These are phyloP conservation scores for Xylota sylvarum DNA, from an alignment of 2,888 invertebrate species.

Conservation along the genomic window DNA sequence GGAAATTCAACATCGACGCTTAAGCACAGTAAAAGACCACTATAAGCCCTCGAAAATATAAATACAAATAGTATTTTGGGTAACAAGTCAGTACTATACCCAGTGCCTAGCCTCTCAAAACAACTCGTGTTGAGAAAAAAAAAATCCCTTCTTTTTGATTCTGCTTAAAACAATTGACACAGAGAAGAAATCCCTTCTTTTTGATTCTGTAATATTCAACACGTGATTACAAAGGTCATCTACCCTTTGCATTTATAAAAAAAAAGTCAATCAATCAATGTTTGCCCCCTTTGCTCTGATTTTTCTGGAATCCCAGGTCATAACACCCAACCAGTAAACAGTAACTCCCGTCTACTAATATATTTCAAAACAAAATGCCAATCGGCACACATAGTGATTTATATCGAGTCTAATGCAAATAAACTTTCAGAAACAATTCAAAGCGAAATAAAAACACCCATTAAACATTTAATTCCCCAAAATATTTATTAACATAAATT, in stretches of 20 bases:
- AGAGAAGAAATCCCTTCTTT: not conserved
- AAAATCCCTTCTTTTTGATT: too few relatives aligned
- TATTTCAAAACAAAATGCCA: not conserved
- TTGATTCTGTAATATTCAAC: not conserved
- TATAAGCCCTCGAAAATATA: too few relatives aligned
- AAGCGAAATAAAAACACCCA: conserved; percentile 47
- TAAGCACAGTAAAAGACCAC: too few relatives aligned
- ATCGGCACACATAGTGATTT: conserved; percentile 20
- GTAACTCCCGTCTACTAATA: not conserved
- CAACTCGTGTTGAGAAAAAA: too few relatives aligned
- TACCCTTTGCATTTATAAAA: not conserved
- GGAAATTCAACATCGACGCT: too few relatives aligned
- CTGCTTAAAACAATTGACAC: too few relatives aligned
- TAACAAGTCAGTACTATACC: too few relatives aligned
- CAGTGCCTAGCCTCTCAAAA: too few relatives aligned
- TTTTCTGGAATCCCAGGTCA: not conserved
- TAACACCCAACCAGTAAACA: not conserved
- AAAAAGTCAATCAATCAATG: not conserved
- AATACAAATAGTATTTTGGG: too few relatives aligned
- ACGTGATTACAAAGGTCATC: too few relatives aligned
- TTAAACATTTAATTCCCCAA: conserved; percentile 36
- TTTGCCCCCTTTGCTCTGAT: not conserved
- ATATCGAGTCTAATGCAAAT: conserved; percentile 33
- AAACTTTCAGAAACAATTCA: conserved; percentile 55
- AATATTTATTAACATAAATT: conserved; percentile 65